Percentiles rank a stretch among this genome's conserved stretches.
phyloP scores from a whole-genome alignment of 2,797 vertebrate genomes.

The Orestias chungarensis region DNA sequence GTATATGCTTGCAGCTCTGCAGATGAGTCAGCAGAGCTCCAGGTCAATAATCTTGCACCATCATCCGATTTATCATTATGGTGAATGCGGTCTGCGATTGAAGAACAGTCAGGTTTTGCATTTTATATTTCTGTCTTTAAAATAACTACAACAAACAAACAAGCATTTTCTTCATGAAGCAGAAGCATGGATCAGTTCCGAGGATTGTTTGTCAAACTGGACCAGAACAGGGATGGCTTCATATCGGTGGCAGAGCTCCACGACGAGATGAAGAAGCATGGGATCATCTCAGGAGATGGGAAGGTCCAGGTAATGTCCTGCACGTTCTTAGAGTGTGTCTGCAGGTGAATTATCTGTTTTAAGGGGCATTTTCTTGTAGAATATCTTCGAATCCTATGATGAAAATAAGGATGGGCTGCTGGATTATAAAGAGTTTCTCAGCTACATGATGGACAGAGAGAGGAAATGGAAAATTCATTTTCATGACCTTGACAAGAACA shows the following conservation, averaged over 20 bases:
- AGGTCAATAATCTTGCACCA: constrained; percentile 7
- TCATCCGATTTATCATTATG: background rate
- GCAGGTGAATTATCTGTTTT: background rate
- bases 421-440: constrained; percentile 79
- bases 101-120: background rate
- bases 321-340: too few species aligned
- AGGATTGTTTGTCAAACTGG: constrained; percentile 77
- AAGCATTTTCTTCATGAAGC: background rate
- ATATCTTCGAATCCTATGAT: constrained; percentile 74
- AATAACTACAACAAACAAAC: too few species aligned
- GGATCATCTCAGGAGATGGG: constrained; percentile 67
- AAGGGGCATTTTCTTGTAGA: constrained; percentile 48
- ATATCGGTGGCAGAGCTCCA: constrained; percentile 76
- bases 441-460: constrained; percentile 81
- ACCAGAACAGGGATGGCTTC: constrained; percentile 77
- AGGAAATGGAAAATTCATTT: constrained; percentile 82
- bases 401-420: constrained; percentile 74
- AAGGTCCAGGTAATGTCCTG: constrained; percentile 74
- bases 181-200: constrained; percentile 76
- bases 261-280: constrained; percentile 77
- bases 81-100: background rate
- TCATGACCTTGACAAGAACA: constrained; percentile 80
- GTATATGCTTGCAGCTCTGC: background rate
- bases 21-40: constrained; percentile 69
- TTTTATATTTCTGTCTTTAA: too few species aligned